phyloP scores from a whole-genome alignment of 2,888 invertebrate species.

The Holacanthella duospinosa region DNA sequence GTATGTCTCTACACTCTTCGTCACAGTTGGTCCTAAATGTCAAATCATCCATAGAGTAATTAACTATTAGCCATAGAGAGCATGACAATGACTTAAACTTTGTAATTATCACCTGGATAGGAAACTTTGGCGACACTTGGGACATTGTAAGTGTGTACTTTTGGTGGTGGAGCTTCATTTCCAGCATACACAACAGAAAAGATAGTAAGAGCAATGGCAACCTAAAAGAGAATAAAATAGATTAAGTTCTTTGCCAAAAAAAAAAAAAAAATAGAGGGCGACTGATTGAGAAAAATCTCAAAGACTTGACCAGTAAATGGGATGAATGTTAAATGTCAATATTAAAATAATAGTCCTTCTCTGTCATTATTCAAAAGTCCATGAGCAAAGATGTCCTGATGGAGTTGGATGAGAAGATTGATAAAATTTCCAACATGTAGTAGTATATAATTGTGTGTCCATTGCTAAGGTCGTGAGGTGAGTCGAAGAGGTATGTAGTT shows the following conservation, averaged over 20 bases:
- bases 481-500: neutral
- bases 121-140: slow-evolving; percentile 34
- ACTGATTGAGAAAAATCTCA: neutral
- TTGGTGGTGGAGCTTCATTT: slow-evolving; percentile 35
- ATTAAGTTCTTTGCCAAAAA: neutral
- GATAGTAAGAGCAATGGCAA: slow-evolving; percentile 25
- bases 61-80: neutral
- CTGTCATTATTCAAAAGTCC: no score
- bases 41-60: slow-evolving; percentile 7
- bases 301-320: no score
- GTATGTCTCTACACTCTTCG: slow-evolving; percentile 21
- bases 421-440: no score
- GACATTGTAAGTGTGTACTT: slow-evolving; percentile 33
- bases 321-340: neutral
- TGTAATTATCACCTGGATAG: neutral
- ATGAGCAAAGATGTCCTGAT: no score
- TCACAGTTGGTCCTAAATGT: slow-evolving; percentile 21
- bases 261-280: neutral
- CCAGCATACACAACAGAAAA: slow-evolving; percentile 27
- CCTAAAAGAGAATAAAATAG: slow-evolving; percentile 15
- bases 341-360: neutral
- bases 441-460: no score
- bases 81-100: neutral
- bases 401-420: no score
- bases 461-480: no score